phyloP scores from a whole-genome alignment of 30 jellyfish, hydroid and myxozoan species.

The Pseudorhiza aurosa region DNA sequence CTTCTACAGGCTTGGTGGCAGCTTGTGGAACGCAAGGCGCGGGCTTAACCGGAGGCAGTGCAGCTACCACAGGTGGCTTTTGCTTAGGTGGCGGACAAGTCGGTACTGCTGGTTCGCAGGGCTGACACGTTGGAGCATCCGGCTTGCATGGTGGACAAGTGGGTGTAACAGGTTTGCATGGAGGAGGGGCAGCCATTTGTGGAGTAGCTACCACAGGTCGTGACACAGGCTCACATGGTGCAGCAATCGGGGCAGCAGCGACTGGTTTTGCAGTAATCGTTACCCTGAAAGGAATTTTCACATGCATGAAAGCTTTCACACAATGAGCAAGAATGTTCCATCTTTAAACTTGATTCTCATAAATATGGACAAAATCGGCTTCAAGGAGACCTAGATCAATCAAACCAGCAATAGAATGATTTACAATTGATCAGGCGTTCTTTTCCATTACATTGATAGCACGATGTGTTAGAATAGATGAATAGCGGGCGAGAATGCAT shows the following conservation, averaged over 20 bases:
- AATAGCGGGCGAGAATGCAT: too few relatives aligned
- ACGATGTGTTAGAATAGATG: too few relatives aligned
- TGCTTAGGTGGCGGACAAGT: slow-evolving; percentile 45
- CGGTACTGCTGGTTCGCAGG: slow-evolving; percentile 62
- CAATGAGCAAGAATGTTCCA: too few relatives aligned
- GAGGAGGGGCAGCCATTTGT: slow-evolving; percentile 55
- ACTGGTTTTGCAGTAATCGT: slow-evolving; percentile 21
- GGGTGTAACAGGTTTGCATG: slow-evolving; percentile 51
- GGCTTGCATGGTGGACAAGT: slow-evolving; percentile 64
- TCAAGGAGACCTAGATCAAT: too few relatives aligned
- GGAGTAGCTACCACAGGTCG: slow-evolving; percentile 44
- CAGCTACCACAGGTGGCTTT: slow-evolving; percentile 10
- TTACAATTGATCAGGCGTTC: too few relatives aligned
- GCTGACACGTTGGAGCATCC: slow-evolving; percentile 51
- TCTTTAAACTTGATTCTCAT: too few relatives aligned
- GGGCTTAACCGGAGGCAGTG: background rate
- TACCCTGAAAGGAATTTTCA: slow-evolving; percentile 8
- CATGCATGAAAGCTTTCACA: too few relatives aligned
- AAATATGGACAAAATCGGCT: too few relatives aligned
- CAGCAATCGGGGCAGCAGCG: slow-evolving; percentile 8
- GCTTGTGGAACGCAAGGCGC: slow-evolving; percentile 48
- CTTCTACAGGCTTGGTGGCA: slow-evolving; percentile 14
- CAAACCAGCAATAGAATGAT: too few relatives aligned
- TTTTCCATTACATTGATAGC: too few relatives aligned
- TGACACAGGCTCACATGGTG: slow-evolving; percentile 7